A percentile compares a stretch with the other conserved stretches of the same genome.
phyloP scores from a whole-genome alignment of 2,888 invertebrate species.

The Lottia scabra region DNA sequence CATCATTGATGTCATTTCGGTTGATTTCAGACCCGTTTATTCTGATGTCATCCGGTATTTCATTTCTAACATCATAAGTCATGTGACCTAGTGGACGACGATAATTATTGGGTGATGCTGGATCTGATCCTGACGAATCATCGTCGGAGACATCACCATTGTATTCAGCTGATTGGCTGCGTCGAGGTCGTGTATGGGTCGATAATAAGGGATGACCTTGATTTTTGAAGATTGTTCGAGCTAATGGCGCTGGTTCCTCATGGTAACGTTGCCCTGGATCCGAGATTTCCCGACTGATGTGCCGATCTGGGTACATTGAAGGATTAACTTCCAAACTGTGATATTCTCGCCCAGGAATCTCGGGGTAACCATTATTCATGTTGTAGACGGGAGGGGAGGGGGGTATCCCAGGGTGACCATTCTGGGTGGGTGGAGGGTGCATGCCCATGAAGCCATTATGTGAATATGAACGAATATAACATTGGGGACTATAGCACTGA shows the following conservation, averaged over 20 bases:
- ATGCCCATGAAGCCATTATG: too few species aligned
- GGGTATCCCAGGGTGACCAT: too few species aligned
- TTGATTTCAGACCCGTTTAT: not conserved
- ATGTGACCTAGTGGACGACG: slow-evolving; percentile 13
- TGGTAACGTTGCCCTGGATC: not conserved
- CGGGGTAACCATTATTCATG: too few species aligned
- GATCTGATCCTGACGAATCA: not conserved
- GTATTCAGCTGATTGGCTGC: not conserved
- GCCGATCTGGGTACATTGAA: too few species aligned
- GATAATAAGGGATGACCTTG: not conserved
- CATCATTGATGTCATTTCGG: slow-evolving; percentile 13
- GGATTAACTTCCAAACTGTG: too few species aligned
- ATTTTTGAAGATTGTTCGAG: not conserved
- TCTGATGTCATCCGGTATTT: slow-evolving; percentile 24
- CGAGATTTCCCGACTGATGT: too few species aligned
- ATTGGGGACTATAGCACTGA: too few species aligned
- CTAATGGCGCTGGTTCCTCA: not conserved
- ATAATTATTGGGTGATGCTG: slow-evolving; percentile 16
- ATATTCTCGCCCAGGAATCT: too few species aligned
- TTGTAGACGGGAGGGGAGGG: too few species aligned
- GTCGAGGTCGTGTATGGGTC: not conserved
- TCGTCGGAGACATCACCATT: not conserved
- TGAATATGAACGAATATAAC: too few species aligned
- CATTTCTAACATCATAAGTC: slow-evolving; percentile 33
- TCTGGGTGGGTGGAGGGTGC: too few species aligned